phyloP scores from a whole-genome alignment of 2,113 vertebrate genomes.

The Willisornis vidua region DNA sequence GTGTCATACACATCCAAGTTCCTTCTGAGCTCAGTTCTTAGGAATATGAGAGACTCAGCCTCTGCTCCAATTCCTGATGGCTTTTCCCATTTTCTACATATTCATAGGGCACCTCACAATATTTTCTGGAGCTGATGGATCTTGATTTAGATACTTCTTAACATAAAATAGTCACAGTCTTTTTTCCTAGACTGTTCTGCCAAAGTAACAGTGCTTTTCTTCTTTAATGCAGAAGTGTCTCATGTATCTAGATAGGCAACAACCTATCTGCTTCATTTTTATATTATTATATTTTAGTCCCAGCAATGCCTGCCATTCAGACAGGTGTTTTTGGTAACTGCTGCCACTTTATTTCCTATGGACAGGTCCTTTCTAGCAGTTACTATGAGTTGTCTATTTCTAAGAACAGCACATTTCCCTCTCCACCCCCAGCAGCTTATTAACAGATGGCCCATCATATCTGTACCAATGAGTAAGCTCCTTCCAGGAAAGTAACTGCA shows the following conservation, averaged over 20 bases:
- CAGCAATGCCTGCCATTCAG: background rate
- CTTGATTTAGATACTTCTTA: background rate
- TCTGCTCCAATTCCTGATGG: background rate
- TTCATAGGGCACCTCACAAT: background rate
- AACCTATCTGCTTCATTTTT: background rate
- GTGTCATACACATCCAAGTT: fast-evolving
- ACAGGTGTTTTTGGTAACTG: background rate
- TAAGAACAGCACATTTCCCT: background rate
- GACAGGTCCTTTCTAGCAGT: background rate
- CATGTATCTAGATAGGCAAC: background rate
- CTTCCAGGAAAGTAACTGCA: background rate
- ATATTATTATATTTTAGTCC: background rate
- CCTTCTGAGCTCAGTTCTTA: background rate
- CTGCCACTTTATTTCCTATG: background rate
- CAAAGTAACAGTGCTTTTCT: background rate
- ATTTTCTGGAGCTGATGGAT: background rate
- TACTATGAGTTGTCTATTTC: background rate
- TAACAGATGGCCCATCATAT: background rate
- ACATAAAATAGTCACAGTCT: background rate
- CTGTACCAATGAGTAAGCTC: background rate
- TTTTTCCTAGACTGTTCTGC: background rate
- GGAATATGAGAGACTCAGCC: background rate
- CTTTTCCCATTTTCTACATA: background rate
- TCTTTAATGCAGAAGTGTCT: background rate
- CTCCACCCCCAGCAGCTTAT: background rate